These are phyloP conservation scores for Apodemus agrarius DNA, from an alignment of 2,797 vertebrate species.

Conservation along the genomic window DNA sequence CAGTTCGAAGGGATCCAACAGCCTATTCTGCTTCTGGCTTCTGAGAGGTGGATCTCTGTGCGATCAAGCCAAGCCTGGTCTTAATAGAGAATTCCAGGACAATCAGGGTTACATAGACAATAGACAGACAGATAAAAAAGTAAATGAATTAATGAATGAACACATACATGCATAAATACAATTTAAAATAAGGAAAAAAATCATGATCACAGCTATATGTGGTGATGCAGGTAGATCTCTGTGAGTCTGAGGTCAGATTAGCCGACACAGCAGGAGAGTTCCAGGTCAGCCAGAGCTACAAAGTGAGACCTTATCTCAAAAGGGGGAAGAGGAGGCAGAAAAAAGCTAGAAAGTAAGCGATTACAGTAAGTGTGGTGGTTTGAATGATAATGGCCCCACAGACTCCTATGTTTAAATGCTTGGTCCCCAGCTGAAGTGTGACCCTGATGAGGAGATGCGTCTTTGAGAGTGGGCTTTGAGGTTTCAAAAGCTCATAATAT, in stretches of 20 bases:
- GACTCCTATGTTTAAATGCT: not conserved
- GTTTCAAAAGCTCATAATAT: not conserved
- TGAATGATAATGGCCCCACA: not conserved
- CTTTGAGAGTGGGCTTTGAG: not conserved
- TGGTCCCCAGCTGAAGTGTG: too few relatives aligned
- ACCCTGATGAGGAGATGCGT: not conserved
- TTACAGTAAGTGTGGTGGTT: not conserved
- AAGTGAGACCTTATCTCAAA: not conserved
- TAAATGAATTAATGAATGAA: not conserved
- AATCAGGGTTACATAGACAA: not conserved
- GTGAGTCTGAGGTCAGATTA: not conserved
- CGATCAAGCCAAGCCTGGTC: not conserved
- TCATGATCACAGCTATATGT: not conserved
- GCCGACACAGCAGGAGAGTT: not conserved
- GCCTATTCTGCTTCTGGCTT: not conserved
- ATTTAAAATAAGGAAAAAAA: not conserved
- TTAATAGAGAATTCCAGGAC: not conserved
- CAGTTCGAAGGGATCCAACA: not conserved
- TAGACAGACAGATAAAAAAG: not conserved
- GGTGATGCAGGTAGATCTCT: not conserved
- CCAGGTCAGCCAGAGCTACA: not conserved
- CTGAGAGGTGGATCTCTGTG: not conserved
- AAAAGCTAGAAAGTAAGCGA: not conserved
- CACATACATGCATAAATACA: not conserved
- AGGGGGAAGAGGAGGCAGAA: not conserved